phyloP scores from a whole-genome alignment of 53 echinoderm and acorn worm species.

The Glandiceps talaboti region DNA sequence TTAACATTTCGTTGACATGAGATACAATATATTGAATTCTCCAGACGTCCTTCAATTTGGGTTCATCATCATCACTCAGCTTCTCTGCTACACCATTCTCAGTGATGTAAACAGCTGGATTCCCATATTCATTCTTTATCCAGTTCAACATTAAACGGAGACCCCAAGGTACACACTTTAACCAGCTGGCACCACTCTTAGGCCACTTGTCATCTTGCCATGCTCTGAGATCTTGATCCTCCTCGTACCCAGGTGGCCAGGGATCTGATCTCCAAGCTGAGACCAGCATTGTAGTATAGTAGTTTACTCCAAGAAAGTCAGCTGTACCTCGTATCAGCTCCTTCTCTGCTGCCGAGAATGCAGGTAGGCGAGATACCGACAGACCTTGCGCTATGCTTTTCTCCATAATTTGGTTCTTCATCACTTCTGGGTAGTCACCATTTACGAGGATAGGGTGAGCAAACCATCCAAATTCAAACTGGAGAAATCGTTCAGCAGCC shows the following conservation, averaged over 20 bases:
- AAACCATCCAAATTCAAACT: neutral
- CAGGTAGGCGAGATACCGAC: neutral
- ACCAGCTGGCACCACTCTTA: conserved; percentile 25
- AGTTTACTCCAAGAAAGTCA: neutral
- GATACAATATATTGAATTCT: conserved; percentile 60
- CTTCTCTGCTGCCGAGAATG: neutral
- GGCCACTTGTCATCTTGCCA: conserved; percentile 70
- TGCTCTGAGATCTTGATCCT: conserved; percentile 40
- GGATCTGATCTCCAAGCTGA: conserved; percentile 18
- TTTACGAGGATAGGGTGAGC: neutral
- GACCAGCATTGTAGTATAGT: neutral
- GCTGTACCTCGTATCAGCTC: neutral
- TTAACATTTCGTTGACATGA: conserved; percentile 80
- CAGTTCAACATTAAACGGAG: conserved; percentile 46
- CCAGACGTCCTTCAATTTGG: conserved; percentile 51
- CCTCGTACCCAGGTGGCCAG: conserved; percentile 49
- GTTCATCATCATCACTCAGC: conserved; percentile 34
- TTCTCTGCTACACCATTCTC: conserved; percentile 80
- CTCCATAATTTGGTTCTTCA: neutral
- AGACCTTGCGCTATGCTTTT: neutral
- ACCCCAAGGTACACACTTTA: conserved; percentile 74
- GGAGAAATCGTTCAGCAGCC: neutral
- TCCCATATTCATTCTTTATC: conserved; percentile 74
- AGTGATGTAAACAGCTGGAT: conserved; percentile 80
- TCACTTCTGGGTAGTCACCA: neutral